Evolutionary conservation across 1,140 invertebrate species (phyloP), one percentile per base, ranked within the genome.

Genomic region (Ptiloglossa arizonensis): DNA sequence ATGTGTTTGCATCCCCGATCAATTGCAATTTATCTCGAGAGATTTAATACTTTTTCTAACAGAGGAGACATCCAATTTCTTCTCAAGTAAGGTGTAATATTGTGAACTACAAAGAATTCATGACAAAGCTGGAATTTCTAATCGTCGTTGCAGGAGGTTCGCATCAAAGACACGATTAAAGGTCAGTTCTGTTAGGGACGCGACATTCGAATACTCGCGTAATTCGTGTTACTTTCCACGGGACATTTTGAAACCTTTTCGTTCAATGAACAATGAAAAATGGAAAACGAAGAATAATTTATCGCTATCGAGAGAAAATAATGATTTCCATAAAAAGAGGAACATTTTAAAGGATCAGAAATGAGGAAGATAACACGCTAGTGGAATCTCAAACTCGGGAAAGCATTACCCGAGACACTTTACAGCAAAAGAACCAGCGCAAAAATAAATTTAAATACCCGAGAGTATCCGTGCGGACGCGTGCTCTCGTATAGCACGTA

Each of bases 361-460:
- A 59, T 27, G 15, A 62, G 22, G 35, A 13, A 44, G 9, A 41
- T 0, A 38, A 38, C 4, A 9, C 8, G 1, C 32, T 11, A 2
- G 24, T n/a, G 8, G 5, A 2, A 52, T 11, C 57, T 9, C 19
- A 50, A 63, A 62, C 29, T 63, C n/a, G 59, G 56, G 50, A 76
- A 70, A 66, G 81, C 80, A 75, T 71, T 71, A 56, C 27, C n/a
- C 2, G 38, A 60, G 63, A 66, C 70, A 52, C 27, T 35, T 29
- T 35, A 57, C 59, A 44, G 35, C 52, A 81, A 81, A 81, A 81
- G 59, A 48, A 50, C 4, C 27, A 24, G 32, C 5, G 35, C 11
- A 52, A 66, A 76, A 83, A 38, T 56, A 41, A 83, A 83, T 83
- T 82, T 82, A 83, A 83, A 83, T 64, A 69, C 27, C 27, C 29